phyloP scores from a whole-genome alignment of 64 coral and sea anemone species.

The Platygyra sinensis region DNA sequence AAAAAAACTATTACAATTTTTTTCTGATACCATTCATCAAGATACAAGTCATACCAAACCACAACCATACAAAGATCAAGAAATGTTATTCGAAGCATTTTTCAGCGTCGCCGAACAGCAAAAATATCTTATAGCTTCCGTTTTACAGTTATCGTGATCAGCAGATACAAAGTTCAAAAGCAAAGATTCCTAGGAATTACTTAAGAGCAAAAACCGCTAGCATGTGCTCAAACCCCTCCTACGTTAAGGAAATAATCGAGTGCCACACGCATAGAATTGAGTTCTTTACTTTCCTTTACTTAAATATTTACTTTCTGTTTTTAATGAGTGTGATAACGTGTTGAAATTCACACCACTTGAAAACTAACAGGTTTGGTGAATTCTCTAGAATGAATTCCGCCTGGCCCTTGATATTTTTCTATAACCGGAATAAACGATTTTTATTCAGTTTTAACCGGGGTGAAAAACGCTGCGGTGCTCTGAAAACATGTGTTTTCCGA shows the following conservation, averaged over 20 bases:
- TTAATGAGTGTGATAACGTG: not conserved
- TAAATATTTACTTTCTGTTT: not conserved
- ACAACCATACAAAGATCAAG: too few species aligned
- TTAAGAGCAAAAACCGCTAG: conserved; percentile 1
- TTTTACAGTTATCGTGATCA: not conserved
- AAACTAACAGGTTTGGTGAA: not conserved
- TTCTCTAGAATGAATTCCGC: not conserved
- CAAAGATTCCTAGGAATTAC: not conserved
- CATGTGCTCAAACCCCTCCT: not conserved
- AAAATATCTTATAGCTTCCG: not conserved
- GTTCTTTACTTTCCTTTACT: not conserved
- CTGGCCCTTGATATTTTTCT: not conserved
- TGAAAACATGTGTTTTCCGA: not conserved
- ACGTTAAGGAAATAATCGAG: not conserved
- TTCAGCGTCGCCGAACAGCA: not conserved
- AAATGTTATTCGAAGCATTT: not conserved
- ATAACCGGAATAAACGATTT: not conserved
- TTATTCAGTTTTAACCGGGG: not conserved
- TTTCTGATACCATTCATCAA: too few species aligned
- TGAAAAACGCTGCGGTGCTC: not conserved
- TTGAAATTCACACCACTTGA: not conserved
- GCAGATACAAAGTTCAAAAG: not conserved
- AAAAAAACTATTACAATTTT: too few species aligned
- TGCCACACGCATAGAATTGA: not conserved
- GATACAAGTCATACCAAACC: too few species aligned